Evolutionary conservation across 2,888 invertebrate species (phyloP), one percentile per base, ranked within the genome.

Genomic region (Agonopterix alstromeriana): DNA sequence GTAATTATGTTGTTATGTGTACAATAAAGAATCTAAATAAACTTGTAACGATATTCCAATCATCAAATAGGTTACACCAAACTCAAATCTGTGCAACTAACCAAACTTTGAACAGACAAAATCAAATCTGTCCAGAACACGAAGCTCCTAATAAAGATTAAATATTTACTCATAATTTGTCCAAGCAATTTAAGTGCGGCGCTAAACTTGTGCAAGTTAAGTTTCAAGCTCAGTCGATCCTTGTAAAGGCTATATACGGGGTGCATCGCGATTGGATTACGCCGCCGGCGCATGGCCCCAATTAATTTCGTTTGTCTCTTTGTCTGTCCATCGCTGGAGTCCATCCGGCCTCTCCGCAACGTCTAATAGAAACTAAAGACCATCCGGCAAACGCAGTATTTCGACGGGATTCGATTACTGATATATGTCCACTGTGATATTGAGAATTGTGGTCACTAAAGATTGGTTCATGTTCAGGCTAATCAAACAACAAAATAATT

Each of bases 231-330:
- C 53, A 49, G 54, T 53, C 64, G 63, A 65, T 65, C 67, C 63
- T 63, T 74, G 75, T 73, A 73, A 74, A 80, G 78, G 75, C 70
- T 58, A 58, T 50, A 56, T 63, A 64, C 56, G 61, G 64, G 58
- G 58, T 53, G 50, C 54, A 51, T 56, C 60, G 59, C 61, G 71
- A 86, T 86, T 85, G 74, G 76, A 82, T 85, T 86, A 85, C 67
- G 72, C 71, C 74, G 64, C 56, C 61, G 73, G 77, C 75, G 77
- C 73, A 83, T 82, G 79, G 72, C 74, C 77, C 64, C 76, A 80
- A 86, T 85, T 86, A 87, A 85, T 82, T 82, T 86, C 78, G 82
- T 86, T 83, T 83, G 82, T 82, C 72, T 81, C 82, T 84, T 80
- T 79, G 84, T 77, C 72, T 69, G 66, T 63, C 65, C 70, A 57